A percentile compares a stretch with the other conserved stretches of the same genome.
phyloP scores from a whole-genome alignment of 1,140 invertebrate genomes.

The Zaprionus vittiger region DNA sequence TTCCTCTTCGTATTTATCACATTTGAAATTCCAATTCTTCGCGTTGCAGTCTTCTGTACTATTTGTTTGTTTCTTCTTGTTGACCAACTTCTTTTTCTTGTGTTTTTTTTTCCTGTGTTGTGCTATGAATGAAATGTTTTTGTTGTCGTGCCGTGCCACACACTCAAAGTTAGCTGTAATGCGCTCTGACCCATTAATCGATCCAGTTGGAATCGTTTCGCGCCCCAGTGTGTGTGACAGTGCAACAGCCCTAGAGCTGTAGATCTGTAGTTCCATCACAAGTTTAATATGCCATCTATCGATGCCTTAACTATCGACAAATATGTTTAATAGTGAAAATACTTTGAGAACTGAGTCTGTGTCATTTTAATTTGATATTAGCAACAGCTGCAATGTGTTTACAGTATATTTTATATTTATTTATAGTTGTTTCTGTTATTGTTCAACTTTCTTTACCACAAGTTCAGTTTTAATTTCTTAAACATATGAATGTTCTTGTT shows the following conservation, averaged over 20 bases:
- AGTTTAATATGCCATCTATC: neutral
- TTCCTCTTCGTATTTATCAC: neutral
- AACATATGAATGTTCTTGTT: too few relatives aligned
- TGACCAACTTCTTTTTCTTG: conserved; percentile 49
- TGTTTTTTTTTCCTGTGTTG: conserved; percentile 34
- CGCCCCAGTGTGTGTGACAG: neutral
- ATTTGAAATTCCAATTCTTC: conserved; percentile 36
- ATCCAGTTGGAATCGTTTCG: conserved; percentile 4
- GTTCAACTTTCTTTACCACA: too few relatives aligned
- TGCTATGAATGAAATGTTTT: conserved; percentile 54
- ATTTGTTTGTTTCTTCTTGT: conserved; percentile 19
- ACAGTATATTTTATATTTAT: too few relatives aligned
- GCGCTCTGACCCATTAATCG: conserved; percentile 46
- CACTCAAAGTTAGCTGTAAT: conserved; percentile 46
- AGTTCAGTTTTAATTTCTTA: too few relatives aligned
- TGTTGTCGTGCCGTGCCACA: conserved; percentile 26
- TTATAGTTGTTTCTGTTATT: too few relatives aligned
- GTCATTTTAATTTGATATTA: too few relatives aligned
- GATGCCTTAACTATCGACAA: too few relatives aligned
- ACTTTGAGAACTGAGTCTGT: too few relatives aligned
- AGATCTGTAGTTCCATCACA: neutral
- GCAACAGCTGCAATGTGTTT: too few relatives aligned
- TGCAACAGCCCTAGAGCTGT: neutral
- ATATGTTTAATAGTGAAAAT: too few relatives aligned
- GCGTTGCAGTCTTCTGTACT: neutral